Evolutionary conservation across 2,888 invertebrate genomes (phyloP), one percentile per base, ranked within the genome.

Genomic region (Apomyelois bistriatella): DNA sequence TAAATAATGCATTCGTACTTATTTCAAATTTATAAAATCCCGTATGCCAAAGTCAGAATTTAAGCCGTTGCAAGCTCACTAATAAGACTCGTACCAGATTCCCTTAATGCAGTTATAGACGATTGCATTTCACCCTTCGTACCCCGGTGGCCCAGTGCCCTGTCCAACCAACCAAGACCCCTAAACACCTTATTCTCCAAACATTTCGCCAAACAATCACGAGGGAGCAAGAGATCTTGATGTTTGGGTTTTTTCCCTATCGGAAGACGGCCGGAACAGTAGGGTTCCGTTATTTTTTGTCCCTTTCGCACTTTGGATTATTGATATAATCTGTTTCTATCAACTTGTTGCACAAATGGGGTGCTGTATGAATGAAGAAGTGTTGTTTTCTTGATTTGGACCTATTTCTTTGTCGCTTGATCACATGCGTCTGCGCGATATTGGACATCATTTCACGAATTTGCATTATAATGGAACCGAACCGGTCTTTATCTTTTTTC

Each of bases 81-180:
- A 22, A 42, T 35, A 51, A 22, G 38, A 47, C 15, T 16, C n/a
- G 7, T 46, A 41, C 17, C 28, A 50, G 15, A 22, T 52, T 36
- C 35, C 17, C 16, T 43, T 3, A n/a, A 8, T 43, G 37, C 42
- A 37, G 36, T 52, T 52, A 43, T 37, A 22, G 36, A 46, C 46
- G 46, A 43, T 36, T 52, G 42, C 42, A 52, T 35, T 66, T 68
- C 68, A 64, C 69, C 72, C 72, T 67, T 69, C 64, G 51, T 78
- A 78, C 67, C 82, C 86, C 75, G 74, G 74, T 87, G 80, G 77
- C 87, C 77, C 75, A 86, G 62, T 85, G 64, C 62, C 67, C 49
- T 22, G 41, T 53, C 77, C 77, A 76, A n/a, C 32, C 15, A 40
- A 55, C 28, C n/a, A 22, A 56, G 76, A 74, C 58, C 73, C 58